Base-by-base conservation (phyloP, 1,140 invertebrate genomes). In the Drosophila nigromelanica region DNA sequence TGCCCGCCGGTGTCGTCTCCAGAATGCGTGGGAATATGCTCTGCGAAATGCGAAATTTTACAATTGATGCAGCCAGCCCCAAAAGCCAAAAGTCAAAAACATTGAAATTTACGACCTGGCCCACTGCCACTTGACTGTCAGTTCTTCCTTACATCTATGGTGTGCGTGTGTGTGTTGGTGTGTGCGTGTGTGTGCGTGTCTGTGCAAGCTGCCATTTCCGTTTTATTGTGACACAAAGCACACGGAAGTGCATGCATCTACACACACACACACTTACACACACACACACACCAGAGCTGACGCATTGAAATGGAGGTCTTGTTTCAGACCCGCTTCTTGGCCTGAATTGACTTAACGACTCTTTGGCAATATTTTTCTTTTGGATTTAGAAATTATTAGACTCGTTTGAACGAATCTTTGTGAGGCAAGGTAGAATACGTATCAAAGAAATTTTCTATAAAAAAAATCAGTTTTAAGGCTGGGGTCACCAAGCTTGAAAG, bases 1-100 rank as follows among this genome's bases (percentile, higher is more conserved):
- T 83, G 40, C 85, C 85, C 50, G 89, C 89, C 24, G 89, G 89
- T 12, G 89, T 91, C 33, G 81, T 90, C 71, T 83, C 79, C 52
- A 83, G 80, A 54, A 91, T 81, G 30, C 86, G 86, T 60, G 81
- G 64, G 54, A 91, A 81, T 60, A 91, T 73, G 69, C 47, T 64
- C 89, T 86, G 40, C 45, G 35, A 59, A 59, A 69, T 43, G 15
- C 37, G 40, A 58, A 70, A 68, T 50, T 50, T 48, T 15, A 24
- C 42, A 50, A 63, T 42, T 60, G 54, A 67, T 59, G 66, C 42
- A 30, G 24, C 18, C n/a, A n/a, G n/a, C 50, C 40, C 69, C 70
- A 63, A 73, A 73, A 33, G 48, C 24, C 45, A 48, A 48, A 35
- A 63, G 73, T 18, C 43, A 52, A 45, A 68, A 64, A 21, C 75